Conservation (phyloP, 2,797 vertebrate species). For the Girardinus metallicus region DNA sequence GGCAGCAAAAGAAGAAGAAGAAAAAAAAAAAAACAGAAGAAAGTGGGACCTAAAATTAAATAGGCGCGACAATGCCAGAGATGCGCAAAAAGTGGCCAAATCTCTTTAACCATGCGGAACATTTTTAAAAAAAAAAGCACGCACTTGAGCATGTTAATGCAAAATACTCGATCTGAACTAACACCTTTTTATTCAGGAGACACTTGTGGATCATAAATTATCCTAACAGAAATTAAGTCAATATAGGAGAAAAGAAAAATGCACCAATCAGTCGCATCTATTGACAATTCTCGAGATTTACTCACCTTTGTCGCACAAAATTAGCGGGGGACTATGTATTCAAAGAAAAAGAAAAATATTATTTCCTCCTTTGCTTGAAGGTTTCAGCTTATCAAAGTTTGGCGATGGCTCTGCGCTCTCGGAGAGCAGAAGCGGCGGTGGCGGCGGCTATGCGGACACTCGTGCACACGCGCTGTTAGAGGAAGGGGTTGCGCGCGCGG, state of each 20-base stretch:
- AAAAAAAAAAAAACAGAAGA: no score
- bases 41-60: neutral
- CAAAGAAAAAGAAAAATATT: neutral
- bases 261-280: conserved; percentile 4
- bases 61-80: conserved; percentile 9
- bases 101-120: neutral
- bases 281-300: conserved; percentile 25
- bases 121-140: neutral
- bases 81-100: conserved; percentile 1
- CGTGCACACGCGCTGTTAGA: conserved; percentile 57
- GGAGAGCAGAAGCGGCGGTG: conserved; percentile 40
- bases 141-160: neutral
- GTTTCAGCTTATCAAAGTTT: conserved; percentile 68
- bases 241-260: neutral
- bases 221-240: conserved; percentile 5
- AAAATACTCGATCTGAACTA: conserved; percentile 1
- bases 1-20: neutral
- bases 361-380: conserved; percentile 10
- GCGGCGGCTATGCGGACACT: conserved; percentile 54
- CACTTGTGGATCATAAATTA: conserved; percentile 35
- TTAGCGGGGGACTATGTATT: neutral
- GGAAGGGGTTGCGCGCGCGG: conserved; percentile 24
- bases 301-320: conserved; percentile 59
- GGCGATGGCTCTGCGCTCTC: conserved; percentile 47
- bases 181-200: neutral